Percentiles rank a stretch among this genome's conserved stretches.
Evolutionary conservation across 2,113 vertebrate species (phyloP).

Genomic region (Apteryx mantelli): DNA sequence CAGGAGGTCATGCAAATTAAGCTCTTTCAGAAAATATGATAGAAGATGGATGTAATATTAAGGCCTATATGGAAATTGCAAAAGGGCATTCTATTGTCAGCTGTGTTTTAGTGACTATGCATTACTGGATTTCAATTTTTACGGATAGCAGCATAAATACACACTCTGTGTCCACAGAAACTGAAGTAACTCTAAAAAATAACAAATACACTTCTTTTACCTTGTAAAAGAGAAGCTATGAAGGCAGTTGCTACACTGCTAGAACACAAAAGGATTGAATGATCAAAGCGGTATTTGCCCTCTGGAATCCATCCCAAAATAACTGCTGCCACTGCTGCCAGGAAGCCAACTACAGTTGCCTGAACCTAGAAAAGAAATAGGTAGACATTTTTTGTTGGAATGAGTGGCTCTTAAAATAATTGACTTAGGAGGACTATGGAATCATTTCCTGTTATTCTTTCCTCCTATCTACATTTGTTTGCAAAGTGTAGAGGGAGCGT

Average conservation of each 20-base stretch:
- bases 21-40: background rate
- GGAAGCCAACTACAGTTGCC: conserved; percentile 95
- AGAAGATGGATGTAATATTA: background rate
- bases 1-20: background rate
- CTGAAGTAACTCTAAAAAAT: background rate
- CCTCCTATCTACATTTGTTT: background rate
- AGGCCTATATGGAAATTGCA: background rate
- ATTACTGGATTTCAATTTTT: background rate
- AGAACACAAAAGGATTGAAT: conserved; percentile 91
- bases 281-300: conserved; percentile 91
- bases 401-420: background rate
- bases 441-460: background rate
- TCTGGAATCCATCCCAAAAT: conserved; percentile 96
- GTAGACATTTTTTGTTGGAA: background rate
- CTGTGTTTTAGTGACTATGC: background rate
- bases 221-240: conserved; percentile 94
- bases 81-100: background rate
- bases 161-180: background rate
- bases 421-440: background rate
- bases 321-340: conserved; percentile 93
- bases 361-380: conserved; percentile 84
- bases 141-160: background rate
- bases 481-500: background rate
- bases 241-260: conserved; percentile 97
- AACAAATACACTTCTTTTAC: conserved; percentile 60